phyloP scores from a whole-genome alignment of 2,888 invertebrate species.

The Drosophila atroscutellata region DNA sequence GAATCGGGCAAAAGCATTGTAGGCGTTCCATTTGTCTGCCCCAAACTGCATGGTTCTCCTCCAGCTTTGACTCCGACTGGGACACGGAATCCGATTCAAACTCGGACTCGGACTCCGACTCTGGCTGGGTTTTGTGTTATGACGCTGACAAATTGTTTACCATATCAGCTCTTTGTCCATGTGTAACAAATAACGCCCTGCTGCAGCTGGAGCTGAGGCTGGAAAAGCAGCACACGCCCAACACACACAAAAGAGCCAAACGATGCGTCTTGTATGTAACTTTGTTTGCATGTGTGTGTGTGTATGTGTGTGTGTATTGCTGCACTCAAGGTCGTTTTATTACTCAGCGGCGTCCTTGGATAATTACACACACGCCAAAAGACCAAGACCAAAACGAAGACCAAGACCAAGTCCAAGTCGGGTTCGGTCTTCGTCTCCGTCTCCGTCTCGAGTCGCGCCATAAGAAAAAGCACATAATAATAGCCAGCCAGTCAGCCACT shows the following conservation, averaged over 20 bases:
- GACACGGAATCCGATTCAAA: slow-evolving; percentile 1
- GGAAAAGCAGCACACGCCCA: slow-evolving; percentile 61
- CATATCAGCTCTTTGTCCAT: slow-evolving; percentile 76
- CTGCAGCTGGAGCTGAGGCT: slow-evolving; percentile 22
- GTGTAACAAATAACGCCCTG: slow-evolving; percentile 72
- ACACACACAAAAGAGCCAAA: slow-evolving; percentile 54
- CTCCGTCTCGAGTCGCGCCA: slow-evolving; percentile 37
- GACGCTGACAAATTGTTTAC: slow-evolving; percentile 79
- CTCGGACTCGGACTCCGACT: not conserved
- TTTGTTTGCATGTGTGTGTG: slow-evolving; percentile 20
- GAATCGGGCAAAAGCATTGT: slow-evolving; percentile 47
- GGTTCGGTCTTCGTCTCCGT: slow-evolving; percentile 9
- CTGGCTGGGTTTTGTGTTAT: slow-evolving; percentile 36
- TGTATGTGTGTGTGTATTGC: slow-evolving; percentile 24
- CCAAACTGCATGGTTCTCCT: slow-evolving; percentile 38
- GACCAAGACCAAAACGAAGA: slow-evolving; percentile 59
- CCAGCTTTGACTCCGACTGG: not conserved
- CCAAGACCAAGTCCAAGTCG: slow-evolving; percentile 35
- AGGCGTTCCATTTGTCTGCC: slow-evolving; percentile 58
- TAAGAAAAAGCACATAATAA: slow-evolving; percentile 67
- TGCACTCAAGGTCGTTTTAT: slow-evolving; percentile 82
- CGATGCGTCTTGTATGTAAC: slow-evolving; percentile 41
- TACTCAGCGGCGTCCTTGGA: slow-evolving; percentile 82
- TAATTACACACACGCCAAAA: slow-evolving; percentile 80
- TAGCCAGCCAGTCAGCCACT: slow-evolving; percentile 38